Evolutionary conservation across 2,888 invertebrate species (phyloP), one percentile per base, ranked within the genome.

Genomic region (Escarpia spicata): DNA sequence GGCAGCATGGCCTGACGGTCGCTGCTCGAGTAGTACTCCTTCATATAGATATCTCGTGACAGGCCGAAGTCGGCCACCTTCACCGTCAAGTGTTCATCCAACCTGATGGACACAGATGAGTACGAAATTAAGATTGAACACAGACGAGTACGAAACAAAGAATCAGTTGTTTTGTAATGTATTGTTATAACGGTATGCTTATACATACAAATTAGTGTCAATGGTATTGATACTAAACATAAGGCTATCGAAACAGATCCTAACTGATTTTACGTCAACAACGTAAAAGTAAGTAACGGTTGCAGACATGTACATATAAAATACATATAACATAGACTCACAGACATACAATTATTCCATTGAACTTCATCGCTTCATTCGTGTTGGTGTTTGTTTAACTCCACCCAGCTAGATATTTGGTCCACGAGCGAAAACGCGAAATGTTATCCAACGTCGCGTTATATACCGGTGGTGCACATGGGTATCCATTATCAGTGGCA

Each of bases 11-110:
- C 93, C 58, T 92, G 90, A 9, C 75, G 93, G 92, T 94, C 93
- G 19, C 92, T 90, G 58, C 93, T 93, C 26, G 91, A 90, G 94
- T 96, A 96, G 92, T 96, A 96, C 93, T 96, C 96, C 93, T 96
- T 95, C 91, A 96, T 96, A 93, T 96, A 96, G 60, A 97, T 95
- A 94, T 97, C 97, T 15, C 97, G 95, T 6, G 97, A 96, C 90
- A 97, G 94, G 8, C 97, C 97, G 94, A 97, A 97, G 94, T 97
- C 97, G 4, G 96, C 96, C 9, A 97, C 96, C 94, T 97, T 96
- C 2, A 96, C 95, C 26, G 95, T 94, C 60, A 96, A 94, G 10
- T 95, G 93, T 44, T 95, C 95, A 37, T 96, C 96, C 58, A 97
- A 92, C 96, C 97, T 93, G 90, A 4, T 26, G 0, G 26, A 75